Conservation (phyloP, 2,113 vertebrate species). For the Nothobranchius furzeri region DNA sequence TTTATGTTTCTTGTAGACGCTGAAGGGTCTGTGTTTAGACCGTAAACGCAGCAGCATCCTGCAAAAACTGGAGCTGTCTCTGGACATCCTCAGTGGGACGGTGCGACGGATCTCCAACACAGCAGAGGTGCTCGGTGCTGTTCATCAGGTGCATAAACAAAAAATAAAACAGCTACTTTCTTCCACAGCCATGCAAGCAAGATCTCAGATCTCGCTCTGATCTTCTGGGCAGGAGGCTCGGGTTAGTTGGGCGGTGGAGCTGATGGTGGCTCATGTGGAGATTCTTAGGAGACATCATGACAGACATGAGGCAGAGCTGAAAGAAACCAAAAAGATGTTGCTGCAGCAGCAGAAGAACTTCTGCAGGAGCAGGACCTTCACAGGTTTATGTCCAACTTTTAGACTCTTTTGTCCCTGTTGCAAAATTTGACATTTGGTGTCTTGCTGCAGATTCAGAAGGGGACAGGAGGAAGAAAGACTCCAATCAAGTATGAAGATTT, state of each 20-base stretch:
- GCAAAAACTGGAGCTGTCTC: slow-evolving; percentile 79
- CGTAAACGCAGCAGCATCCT: slow-evolving; percentile 69
- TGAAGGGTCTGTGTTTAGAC: slow-evolving; percentile 76
- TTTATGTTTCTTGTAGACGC: slow-evolving; percentile 67
- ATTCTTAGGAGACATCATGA: slow-evolving; percentile 79
- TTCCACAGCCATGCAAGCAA: too few species aligned
- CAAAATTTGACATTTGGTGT: slow-evolving; percentile 8
- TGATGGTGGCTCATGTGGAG: slow-evolving; percentile 88
- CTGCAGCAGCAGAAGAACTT: slow-evolving; percentile 72
- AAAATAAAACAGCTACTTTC: too few species aligned
- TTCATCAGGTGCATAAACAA: slow-evolving; percentile 79
- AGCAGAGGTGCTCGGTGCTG: slow-evolving; percentile 84
- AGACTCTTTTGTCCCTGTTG: neutral
- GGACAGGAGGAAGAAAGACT: slow-evolving; percentile 52
- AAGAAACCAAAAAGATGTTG: slow-evolving; percentile 80
- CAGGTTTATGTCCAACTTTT: slow-evolving; percentile 28
- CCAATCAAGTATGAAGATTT: slow-evolving; percentile 71
- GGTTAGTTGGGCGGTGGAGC: slow-evolving; percentile 81
- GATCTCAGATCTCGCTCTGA: too few species aligned
- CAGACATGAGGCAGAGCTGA: slow-evolving; percentile 76
- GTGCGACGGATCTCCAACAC: slow-evolving; percentile 77
- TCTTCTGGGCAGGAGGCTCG: slow-evolving; percentile 79
- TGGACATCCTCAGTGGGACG: slow-evolving; percentile 77
- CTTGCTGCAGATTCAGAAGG: slow-evolving; percentile 78
- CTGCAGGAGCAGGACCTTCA: slow-evolving; percentile 65